phyloP scores from a whole-genome alignment of 2,888 invertebrate species.

The Bugulina stolonifera region DNA sequence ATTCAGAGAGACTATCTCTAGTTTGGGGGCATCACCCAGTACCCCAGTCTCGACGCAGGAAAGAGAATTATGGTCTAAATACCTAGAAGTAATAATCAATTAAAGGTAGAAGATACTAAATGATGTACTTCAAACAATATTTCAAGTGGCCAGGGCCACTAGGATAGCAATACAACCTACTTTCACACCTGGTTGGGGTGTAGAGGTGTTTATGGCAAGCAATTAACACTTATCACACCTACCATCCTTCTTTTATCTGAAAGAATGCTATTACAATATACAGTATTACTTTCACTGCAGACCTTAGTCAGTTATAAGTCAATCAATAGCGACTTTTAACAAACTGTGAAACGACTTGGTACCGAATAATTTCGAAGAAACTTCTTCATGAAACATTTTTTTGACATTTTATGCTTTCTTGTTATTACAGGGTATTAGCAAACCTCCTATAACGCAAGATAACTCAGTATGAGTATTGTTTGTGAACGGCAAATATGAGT shows the following conservation, averaged over 20 bases:
- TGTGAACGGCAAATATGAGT: too few species aligned
- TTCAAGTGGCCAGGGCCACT: not conserved
- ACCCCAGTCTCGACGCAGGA: conserved; percentile 89
- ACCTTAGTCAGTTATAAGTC: too few species aligned
- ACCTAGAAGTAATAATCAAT: conserved; percentile 56
- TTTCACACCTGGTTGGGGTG: not conserved
- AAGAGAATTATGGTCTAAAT: conserved; percentile 88
- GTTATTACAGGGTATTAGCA: too few species aligned
- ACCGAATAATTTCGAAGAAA: too few species aligned
- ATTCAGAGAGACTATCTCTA: conserved; percentile 80
- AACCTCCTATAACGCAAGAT: too few species aligned
- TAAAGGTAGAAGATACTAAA: not conserved
- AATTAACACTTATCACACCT: not conserved
- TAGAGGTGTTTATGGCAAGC: not conserved
- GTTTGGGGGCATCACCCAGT: conserved; percentile 65
- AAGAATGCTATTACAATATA: not conserved
- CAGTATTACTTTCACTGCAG: not conserved
- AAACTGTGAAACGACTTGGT: too few species aligned
- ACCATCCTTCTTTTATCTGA: not conserved
- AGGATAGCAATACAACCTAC: not conserved
- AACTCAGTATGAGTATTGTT: too few species aligned
- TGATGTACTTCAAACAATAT: not conserved
- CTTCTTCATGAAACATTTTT: too few species aligned
- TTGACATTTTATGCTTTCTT: too few species aligned
- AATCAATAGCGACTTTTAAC: too few species aligned